Evolutionary conservation across 1,140 invertebrate genomes (phyloP).

Genomic region (Galendromus occidentalis): DNA sequence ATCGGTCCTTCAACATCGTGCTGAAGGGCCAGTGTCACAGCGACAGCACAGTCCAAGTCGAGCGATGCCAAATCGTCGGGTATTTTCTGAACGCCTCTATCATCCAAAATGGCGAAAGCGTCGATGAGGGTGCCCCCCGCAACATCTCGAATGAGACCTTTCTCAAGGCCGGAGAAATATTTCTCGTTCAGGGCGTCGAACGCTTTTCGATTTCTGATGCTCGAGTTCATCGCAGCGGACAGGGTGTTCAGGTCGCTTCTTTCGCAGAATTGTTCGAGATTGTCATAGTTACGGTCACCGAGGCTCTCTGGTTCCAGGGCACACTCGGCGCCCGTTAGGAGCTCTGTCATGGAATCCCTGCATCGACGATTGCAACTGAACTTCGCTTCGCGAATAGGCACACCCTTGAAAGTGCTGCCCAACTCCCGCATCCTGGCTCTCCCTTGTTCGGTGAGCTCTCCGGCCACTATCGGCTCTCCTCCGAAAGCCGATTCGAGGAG

Average conservation of each 20-base stretch:
- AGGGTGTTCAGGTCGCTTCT: neutral
- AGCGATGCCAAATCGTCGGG: too few species aligned
- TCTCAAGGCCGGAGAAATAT: neutral
- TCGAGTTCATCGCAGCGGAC: neutral
- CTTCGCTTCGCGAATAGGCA: neutral
- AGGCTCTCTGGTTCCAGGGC: neutral
- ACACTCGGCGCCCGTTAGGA: neutral
- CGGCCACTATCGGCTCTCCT: neutral
- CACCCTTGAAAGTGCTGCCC: neutral
- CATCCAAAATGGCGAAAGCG: neutral
- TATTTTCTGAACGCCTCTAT: neutral
- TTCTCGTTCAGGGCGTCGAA: neutral
- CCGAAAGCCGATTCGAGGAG: neutral
- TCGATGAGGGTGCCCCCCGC: neutral
- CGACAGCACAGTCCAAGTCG: too few species aligned
- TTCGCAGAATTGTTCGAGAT: neutral
- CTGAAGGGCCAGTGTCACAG: too few species aligned
- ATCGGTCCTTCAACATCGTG: too few species aligned
- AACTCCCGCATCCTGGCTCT: neutral
- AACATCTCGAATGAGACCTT: neutral
- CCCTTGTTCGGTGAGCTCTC: neutral
- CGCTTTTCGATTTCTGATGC: neutral
- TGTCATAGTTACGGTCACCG: neutral
- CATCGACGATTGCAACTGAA: neutral
- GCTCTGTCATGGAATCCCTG: neutral